Evolutionary conservation across 2,113 vertebrate genomes (phyloP), one percentile per base, ranked within the genome.

Genomic region (Brachypteracias leptosomus): DNA sequence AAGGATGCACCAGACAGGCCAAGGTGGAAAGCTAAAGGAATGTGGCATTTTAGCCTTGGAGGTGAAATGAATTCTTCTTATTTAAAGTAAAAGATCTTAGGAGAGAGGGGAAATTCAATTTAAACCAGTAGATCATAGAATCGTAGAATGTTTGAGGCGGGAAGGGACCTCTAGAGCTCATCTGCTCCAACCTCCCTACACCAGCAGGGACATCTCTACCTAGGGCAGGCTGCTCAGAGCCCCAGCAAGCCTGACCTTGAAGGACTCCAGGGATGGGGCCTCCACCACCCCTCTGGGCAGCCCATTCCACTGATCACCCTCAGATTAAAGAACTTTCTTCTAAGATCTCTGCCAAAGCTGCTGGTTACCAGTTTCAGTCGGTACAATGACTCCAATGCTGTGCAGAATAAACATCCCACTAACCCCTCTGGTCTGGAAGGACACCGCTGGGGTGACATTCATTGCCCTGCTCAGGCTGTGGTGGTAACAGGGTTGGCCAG

Each of bases 381-480:
- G 54, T 72, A 12, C 4, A 67, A n/a, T 1, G 14, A 17, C 42
- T 24, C 25, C 18, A 21, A 44, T 1, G 24, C 13, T 49, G 40
- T 13, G 46, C 47, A n/a, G 38, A 82, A 61, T 29, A 44, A 94
- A 38, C 1, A 0, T 16, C 57, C 24, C 61, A 8, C 33, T 28
- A 13, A 54, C 22, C n/a, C 11, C 0, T 22, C 20, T 2, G 4
- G 6, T 42, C 29, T 47, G 62, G 73, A 59, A 54, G 62, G 22
- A n/a, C 42, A 13, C 36, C 11, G n/a, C 61, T 26, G 67, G n/a
- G 57, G 40, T 1, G 1, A 31, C 0, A 3, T 38, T 31, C 52
- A 21, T 24, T 13, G n/a, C 6, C 57, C 26, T 63, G 73, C n/a
- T 73, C 73, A 42, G 29, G 4, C 16, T 24, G 11, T 14, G 26